A percentile compares a stretch with the other conserved stretches of the same genome.
These are phyloP conservation scores for Melinaea marsaeus DNA, from an alignment of 2,888 invertebrate species.

Conservation along the genomic window DNA sequence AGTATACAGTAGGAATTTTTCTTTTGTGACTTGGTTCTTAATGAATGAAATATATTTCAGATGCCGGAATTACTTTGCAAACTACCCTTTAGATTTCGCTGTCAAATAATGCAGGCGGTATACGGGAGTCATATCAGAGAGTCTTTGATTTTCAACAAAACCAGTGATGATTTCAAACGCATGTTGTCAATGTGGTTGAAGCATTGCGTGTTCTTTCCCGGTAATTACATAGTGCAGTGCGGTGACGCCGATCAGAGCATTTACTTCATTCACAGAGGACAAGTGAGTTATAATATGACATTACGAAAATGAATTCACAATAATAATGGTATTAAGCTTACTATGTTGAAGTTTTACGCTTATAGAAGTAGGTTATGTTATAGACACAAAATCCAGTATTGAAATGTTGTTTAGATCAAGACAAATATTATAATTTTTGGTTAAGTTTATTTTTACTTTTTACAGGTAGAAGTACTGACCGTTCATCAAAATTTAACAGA, in stretches of 20 bases:
- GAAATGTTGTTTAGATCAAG: no score
- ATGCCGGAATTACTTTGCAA: conserved; percentile 61
- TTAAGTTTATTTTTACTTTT: neutral
- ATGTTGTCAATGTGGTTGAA: conserved; percentile 73
- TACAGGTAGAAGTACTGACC: conserved; percentile 74
- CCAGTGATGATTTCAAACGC: conserved; percentile 67
- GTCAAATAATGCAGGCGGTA: conserved; percentile 70
- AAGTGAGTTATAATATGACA: conserved; percentile 45
- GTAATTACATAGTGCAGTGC: conserved; percentile 76
- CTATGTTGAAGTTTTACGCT: conserved; percentile 41
- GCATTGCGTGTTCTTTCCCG: conserved; percentile 74
- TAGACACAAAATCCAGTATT: no score
- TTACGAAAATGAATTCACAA: no score
- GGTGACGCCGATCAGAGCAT: conserved; percentile 76
- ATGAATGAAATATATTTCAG: conserved; percentile 34
- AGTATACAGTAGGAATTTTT: no score
- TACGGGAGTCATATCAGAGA: conserved; percentile 71
- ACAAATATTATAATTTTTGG: neutral
- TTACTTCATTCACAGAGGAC: conserved; percentile 77
- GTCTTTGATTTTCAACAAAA: conserved; percentile 71
- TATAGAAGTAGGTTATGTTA: no score
- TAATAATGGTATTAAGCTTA: neutral
- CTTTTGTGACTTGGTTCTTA: no score
- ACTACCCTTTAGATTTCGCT: conserved; percentile 66
- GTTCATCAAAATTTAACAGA: conserved; percentile 72